phyloP scores from a whole-genome alignment of 2,888 invertebrate genomes.

The Pyrocoelia pectoralis region DNA sequence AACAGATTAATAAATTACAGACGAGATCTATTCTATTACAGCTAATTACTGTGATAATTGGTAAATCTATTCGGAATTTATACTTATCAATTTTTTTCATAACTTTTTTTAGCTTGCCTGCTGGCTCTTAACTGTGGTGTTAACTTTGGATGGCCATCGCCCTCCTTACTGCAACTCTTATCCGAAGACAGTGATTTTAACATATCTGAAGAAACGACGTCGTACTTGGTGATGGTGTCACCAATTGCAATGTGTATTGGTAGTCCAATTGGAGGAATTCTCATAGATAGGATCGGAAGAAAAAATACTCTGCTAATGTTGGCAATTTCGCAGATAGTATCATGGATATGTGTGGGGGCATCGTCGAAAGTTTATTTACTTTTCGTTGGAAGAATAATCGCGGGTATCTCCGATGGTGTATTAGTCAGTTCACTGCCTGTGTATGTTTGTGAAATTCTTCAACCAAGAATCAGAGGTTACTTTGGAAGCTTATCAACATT shows the following conservation, averaged over 20 bases:
- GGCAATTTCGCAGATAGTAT: conserved; percentile 46
- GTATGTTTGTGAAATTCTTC: conserved; percentile 43
- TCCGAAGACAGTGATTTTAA: conserved; percentile 30
- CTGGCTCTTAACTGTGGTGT: conserved; percentile 35
- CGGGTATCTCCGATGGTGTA: conserved; percentile 42
- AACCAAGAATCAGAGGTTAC: conserved; percentile 42
- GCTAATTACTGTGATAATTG: background rate
- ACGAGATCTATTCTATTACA: background rate
- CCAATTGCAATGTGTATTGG: conserved; percentile 37
- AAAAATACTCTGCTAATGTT: conserved; percentile 47
- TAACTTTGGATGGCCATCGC: conserved; percentile 42
- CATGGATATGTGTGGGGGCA: conserved; percentile 45
- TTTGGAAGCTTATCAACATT: conserved; percentile 38
- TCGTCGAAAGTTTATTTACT: conserved; percentile 19
- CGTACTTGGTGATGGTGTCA: conserved; percentile 40
- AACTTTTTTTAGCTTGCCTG: conserved; percentile 32
- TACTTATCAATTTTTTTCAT: too few species aligned
- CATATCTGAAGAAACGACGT: conserved; percentile 36
- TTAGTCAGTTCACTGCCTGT: conserved; percentile 41
- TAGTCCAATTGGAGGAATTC: conserved; percentile 34
- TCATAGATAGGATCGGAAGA: conserved; percentile 50
- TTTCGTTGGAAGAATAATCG: conserved; percentile 34
- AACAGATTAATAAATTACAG: background rate
- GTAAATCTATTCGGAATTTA: background rate
- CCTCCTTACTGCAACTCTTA: conserved; percentile 40